Conservation (phyloP, 2,888 invertebrate genomes). For the Disparrhopalites patrizii region DNA sequence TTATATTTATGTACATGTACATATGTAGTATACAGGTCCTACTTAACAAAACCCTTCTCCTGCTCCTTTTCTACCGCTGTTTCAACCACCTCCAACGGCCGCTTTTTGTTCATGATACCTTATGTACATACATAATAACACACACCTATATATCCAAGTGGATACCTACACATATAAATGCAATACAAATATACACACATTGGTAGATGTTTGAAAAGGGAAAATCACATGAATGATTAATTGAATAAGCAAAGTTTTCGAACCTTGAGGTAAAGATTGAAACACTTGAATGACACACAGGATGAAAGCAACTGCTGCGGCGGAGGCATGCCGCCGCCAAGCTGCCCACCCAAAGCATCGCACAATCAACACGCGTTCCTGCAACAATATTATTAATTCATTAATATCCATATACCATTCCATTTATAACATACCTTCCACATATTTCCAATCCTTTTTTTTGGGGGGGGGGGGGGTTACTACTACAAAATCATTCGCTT, state of each 20-base stretch:
- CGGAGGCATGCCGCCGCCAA: slow-evolving; percentile 48
- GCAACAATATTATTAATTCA: slow-evolving; percentile 20
- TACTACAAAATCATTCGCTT: no score
- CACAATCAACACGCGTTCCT: slow-evolving; percentile 45
- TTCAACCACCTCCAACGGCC: no score
- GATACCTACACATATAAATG: no score
- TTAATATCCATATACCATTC: background rate
- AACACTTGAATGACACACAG: slow-evolving; percentile 35
- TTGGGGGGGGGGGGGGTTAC: background rate
- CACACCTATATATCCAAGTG: no score
- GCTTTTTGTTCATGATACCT: no score
- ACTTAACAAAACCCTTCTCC: no score
- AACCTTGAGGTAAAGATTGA: slow-evolving; percentile 27
- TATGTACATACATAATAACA: no score
- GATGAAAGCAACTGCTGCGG: slow-evolving; percentile 43
- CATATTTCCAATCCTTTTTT: background rate
- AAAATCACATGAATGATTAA: background rate
- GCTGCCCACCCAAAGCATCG: slow-evolving; percentile 48
- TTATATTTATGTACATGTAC: no score
- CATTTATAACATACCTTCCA: background rate
- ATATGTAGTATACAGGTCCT: no score
- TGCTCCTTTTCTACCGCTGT: no score
- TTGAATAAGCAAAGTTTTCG: slow-evolving; percentile 1
- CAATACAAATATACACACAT: no score
- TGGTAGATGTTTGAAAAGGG: background rate